Percentiles rank a stretch among this genome's conserved stretches.
phyloP scores from a whole-genome alignment of 2,113 vertebrate genomes.

The Bettongia penicillata region DNA sequence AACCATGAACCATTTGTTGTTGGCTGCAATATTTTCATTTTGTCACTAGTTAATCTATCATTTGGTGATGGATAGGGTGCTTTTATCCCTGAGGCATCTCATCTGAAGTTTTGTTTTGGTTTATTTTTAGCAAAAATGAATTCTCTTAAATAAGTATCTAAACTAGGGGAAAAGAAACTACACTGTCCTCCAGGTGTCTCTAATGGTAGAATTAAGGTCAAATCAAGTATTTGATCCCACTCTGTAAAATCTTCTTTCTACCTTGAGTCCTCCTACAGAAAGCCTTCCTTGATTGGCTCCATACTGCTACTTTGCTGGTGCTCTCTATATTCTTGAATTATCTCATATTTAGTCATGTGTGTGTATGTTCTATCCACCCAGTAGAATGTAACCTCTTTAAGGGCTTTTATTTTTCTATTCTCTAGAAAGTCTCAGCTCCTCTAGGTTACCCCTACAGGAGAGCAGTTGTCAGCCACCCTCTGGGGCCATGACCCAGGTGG shows the following conservation, averaged over 20 bases:
- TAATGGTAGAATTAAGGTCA: neutral
- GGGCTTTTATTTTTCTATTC: neutral
- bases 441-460: neutral
- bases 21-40: slow-evolving; percentile 77
- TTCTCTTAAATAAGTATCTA: neutral
- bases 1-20: slow-evolving; percentile 80
- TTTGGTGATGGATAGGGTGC: slow-evolving; percentile 74
- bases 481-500: neutral
- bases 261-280: neutral
- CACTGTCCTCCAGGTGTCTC: neutral
- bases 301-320: neutral
- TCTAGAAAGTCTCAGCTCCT: no score
- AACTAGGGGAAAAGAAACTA: neutral
- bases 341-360: neutral
- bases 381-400: neutral
- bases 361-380: neutral
- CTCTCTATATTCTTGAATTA: neutral
- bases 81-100: slow-evolving; percentile 63
- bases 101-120: slow-evolving; percentile 74
- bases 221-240: neutral
- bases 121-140: slow-evolving; percentile 58
- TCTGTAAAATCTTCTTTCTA: neutral
- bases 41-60: slow-evolving; percentile 76
- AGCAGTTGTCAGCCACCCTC: neutral
- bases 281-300: neutral